phyloP scores from a whole-genome alignment of 2,113 vertebrate genomes.

The Dromiciops gliroides region DNA sequence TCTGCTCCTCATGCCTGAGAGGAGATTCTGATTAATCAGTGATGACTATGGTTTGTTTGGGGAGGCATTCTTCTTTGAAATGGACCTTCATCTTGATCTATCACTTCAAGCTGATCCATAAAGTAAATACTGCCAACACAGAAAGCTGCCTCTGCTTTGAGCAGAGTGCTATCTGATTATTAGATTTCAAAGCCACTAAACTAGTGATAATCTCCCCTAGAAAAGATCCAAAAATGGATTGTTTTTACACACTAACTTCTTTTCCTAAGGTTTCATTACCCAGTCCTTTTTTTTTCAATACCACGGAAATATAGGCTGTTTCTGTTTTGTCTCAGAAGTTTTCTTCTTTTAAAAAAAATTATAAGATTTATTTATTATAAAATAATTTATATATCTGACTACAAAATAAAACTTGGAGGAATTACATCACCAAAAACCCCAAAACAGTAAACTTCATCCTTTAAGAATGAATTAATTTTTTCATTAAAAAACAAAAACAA shows the following conservation, averaged over 20 bases:
- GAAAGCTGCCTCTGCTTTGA: slow-evolving; percentile 77
- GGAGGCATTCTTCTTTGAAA: slow-evolving; percentile 83
- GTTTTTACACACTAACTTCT: slow-evolving; percentile 73
- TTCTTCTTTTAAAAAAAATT: slow-evolving; percentile 45
- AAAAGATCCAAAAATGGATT: slow-evolving; percentile 72
- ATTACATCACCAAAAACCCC: background rate
- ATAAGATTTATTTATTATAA: background rate
- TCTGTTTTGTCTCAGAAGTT: slow-evolving; percentile 53
- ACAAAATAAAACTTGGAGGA: slow-evolving; percentile 21
- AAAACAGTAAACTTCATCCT: background rate
- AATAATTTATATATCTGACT: slow-evolving; percentile 27
- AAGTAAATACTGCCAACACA: slow-evolving; percentile 60
- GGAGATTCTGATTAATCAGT: slow-evolving; percentile 80
- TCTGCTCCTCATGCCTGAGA: slow-evolving; percentile 55
- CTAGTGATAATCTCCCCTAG: slow-evolving; percentile 74
- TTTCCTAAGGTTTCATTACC: slow-evolving; percentile 41
- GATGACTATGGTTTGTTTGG: slow-evolving; percentile 72
- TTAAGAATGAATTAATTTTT: background rate
- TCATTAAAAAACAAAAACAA: slow-evolving; percentile 27
- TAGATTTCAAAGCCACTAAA: slow-evolving; percentile 83
- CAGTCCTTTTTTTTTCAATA: slow-evolving; percentile 12
- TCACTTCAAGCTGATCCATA: slow-evolving; percentile 76
- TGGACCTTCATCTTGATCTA: slow-evolving; percentile 83
- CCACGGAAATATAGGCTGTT: background rate
- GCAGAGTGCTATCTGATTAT: slow-evolving; percentile 81